Evolutionary conservation across 2,797 vertebrate species (phyloP).

Genomic region (Propithecus perrieri): DNA sequence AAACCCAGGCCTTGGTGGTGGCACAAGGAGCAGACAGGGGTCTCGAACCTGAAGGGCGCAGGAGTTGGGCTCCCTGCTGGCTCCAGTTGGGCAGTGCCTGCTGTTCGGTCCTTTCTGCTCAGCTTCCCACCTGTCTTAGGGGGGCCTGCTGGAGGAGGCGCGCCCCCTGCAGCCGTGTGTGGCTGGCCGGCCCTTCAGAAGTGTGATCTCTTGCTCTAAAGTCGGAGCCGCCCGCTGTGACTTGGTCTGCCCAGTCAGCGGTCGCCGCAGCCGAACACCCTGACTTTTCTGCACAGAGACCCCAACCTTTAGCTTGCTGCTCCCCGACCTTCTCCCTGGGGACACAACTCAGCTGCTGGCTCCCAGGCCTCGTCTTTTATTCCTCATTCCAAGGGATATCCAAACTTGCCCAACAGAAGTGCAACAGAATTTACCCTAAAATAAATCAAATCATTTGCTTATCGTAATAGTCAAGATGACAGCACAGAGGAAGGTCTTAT

Average conservation of each 20-base stretch:
- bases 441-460: slow-evolving; percentile 13
- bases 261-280: neutral
- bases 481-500: neutral
- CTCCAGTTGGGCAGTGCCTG: neutral
- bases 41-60: neutral
- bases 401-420: neutral
- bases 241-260: neutral
- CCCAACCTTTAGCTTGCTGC: too few relatives aligned
- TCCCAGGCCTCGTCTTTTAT: neutral
- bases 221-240: neutral
- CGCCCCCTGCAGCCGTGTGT: too few relatives aligned
- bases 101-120: neutral
- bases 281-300: fast-evolving
- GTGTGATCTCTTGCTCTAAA: neutral
- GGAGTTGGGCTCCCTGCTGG: neutral
- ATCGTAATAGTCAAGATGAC: neutral
- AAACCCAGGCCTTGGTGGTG: neutral
- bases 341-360: neutral
- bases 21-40: neutral
- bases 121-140: neutral
- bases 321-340: neutral
- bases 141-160: neutral
- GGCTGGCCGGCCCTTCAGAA: neutral
- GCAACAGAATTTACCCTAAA: neutral
- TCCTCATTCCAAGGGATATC: neutral